These are phyloP conservation scores for Theretra japonica DNA, from an alignment of 2,888 invertebrate genomes.

Conservation along the genomic window DNA sequence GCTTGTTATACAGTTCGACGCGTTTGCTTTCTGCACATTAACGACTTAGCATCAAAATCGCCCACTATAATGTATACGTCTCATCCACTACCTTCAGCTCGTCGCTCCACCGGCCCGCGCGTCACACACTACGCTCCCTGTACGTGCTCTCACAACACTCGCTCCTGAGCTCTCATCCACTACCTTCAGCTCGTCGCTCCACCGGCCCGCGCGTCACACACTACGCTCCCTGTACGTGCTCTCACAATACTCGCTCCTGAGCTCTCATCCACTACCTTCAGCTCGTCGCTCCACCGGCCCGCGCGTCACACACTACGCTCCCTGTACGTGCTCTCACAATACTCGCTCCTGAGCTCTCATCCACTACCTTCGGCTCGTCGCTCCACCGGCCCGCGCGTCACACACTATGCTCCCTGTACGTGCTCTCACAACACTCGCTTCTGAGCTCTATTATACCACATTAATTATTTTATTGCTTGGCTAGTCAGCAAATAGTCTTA, in stretches of 20 bases:
- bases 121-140: background rate
- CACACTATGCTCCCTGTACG: too few species aligned
- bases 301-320: background rate
- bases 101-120: conserved; percentile 5
- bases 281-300: background rate
- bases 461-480: background rate
- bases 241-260: conserved; percentile 7
- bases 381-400: background rate
- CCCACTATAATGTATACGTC: too few species aligned
- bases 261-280: conserved; percentile 2
- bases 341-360: conserved; percentile 10
- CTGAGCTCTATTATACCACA: too few species aligned
- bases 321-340: conserved; percentile 1
- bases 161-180: background rate
- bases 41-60: too few species aligned
- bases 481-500: too few species aligned
- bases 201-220: background rate
- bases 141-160: conserved; percentile 8
- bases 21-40: too few species aligned
- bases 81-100: conserved; percentile 6
- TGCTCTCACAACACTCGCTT: too few species aligned
- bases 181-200: conserved; percentile 18
- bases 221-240: conserved; percentile 7
- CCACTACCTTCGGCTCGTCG: background rate
- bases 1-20: too few species aligned